Percentiles rank a stretch among this genome's conserved stretches.
Conservation (phyloP, 2,113 vertebrate species). For the Mionectes macconnelli region DNA sequence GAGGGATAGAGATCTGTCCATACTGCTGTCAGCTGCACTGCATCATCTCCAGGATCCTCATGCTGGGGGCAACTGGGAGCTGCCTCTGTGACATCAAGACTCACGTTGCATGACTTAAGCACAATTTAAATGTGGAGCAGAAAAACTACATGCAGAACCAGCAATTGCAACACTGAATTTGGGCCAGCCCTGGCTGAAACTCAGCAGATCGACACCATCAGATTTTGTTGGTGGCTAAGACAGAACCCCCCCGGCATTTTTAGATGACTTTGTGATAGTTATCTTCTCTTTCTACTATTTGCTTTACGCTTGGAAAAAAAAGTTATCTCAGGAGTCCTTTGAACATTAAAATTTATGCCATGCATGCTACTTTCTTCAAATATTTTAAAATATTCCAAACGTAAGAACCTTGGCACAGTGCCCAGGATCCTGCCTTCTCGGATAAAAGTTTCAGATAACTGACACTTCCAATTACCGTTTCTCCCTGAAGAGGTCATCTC, state of each 20-base stretch:
- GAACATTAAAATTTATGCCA: constrained; percentile 57
- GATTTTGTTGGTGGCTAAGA: not conserved
- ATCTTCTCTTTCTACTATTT: constrained; percentile 31
- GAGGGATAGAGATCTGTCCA: not conserved
- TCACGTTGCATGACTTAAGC: not conserved
- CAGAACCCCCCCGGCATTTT: not conserved
- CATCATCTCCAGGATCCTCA: not conserved
- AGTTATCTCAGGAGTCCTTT: constrained; percentile 41
- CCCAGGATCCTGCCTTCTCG: constrained; percentile 53
- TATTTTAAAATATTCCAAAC: constrained; percentile 62
- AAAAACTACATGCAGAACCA: not conserved
- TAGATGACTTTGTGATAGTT: constrained; percentile 36
- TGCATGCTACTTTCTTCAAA: constrained; percentile 36
- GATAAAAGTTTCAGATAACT: constrained; percentile 69
- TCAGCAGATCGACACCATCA: not conserved
- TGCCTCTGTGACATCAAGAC: not conserved
- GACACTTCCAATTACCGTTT: constrained; percentile 71
- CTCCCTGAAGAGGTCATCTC: constrained; percentile 64
- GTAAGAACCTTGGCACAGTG: constrained; percentile 50
- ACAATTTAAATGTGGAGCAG: not conserved
- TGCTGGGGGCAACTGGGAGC: fast-evolving
- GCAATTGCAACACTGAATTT: not conserved
- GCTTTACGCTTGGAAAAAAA: not conserved
- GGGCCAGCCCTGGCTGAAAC: not conserved
- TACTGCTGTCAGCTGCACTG: not conserved